These are phyloP conservation scores for Rhynchopsitta pachyrhyncha DNA, from an alignment of 2,113 vertebrate species.

Conservation along the genomic window DNA sequence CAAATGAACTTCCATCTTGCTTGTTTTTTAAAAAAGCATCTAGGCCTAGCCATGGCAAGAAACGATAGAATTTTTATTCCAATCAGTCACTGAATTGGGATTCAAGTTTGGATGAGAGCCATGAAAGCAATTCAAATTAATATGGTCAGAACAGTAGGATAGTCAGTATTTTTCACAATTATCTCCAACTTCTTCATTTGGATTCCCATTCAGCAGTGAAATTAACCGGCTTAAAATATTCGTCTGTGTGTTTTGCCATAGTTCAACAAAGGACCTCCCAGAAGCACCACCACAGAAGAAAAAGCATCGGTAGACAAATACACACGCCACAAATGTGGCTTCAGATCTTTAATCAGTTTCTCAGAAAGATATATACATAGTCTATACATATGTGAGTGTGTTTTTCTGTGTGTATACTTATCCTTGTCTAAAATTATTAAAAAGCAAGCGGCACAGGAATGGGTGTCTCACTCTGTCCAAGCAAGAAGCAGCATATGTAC, in stretches of 20 bases:
- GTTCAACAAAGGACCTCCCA: background rate
- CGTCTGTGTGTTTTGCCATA: background rate
- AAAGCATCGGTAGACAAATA: rapidly evolving
- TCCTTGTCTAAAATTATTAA: background rate
- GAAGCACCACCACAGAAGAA: background rate
- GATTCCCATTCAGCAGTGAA: background rate
- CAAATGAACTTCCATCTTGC: background rate
- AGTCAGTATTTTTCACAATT: background rate
- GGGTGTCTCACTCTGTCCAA: background rate
- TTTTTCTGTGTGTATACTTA: background rate
- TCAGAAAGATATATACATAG: background rate
- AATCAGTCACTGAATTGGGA: background rate
- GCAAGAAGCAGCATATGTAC: background rate
- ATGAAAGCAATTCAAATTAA: background rate
- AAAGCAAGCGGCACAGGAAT: background rate
- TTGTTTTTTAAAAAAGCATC: background rate
- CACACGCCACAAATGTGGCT: background rate
- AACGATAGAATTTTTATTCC: background rate
- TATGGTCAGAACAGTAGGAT: background rate
- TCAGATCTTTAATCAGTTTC: background rate
- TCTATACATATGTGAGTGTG: too few species aligned
- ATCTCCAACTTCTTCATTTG: background rate
- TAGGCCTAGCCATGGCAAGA: background rate
- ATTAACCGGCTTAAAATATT: background rate
- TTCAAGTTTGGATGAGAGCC: background rate